These are phyloP conservation scores for Campaea margaritaria DNA, from an alignment of 2,888 invertebrate genomes.

Conservation along the genomic window DNA sequence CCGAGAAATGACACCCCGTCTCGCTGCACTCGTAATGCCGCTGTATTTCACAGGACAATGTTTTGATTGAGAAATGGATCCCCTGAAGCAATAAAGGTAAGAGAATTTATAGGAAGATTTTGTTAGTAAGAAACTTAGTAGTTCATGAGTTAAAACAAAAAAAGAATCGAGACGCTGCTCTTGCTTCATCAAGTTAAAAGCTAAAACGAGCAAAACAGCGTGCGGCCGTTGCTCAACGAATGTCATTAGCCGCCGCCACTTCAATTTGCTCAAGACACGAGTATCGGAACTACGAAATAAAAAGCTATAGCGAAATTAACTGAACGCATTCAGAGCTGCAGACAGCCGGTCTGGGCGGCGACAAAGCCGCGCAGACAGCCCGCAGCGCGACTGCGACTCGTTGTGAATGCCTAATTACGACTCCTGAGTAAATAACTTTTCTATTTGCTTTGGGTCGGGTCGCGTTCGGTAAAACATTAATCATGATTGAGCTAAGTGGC, in stretches of 20 bases:
- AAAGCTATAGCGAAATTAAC: constrained; percentile 58
- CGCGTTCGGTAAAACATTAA: constrained; percentile 84
- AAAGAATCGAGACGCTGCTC: constrained; percentile 7
- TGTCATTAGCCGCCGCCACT: constrained; percentile 36
- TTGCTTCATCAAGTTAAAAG: constrained; percentile 25
- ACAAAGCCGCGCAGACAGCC: constrained; percentile 73
- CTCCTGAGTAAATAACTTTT: constrained; percentile 81
- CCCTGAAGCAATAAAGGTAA: constrained; percentile 25
- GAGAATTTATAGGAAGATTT: constrained; percentile 9
- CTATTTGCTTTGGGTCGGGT: constrained; percentile 80
- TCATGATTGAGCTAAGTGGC: constrained; percentile 86
- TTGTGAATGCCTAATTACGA: constrained; percentile 84
- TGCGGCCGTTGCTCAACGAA: constrained; percentile 24
- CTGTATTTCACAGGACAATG: constrained; percentile 36
- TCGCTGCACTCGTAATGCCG: constrained; percentile 36
- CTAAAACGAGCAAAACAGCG: constrained; percentile 16
- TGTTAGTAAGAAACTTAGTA: constrained; percentile 16
- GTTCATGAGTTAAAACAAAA: constrained; percentile 10
- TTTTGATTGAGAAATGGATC: constrained; percentile 33
- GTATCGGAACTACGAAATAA: constrained; percentile 42
- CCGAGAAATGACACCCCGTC: constrained; percentile 58
- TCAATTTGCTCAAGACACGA: constrained; percentile 34
- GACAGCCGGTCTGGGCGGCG: constrained; percentile 75
- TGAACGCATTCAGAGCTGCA: constrained; percentile 59
- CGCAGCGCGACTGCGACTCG: constrained; percentile 74